Evolutionary conservation across 1,140 invertebrate species (phyloP).

Genomic region (Trissolcus basalis): DNA sequence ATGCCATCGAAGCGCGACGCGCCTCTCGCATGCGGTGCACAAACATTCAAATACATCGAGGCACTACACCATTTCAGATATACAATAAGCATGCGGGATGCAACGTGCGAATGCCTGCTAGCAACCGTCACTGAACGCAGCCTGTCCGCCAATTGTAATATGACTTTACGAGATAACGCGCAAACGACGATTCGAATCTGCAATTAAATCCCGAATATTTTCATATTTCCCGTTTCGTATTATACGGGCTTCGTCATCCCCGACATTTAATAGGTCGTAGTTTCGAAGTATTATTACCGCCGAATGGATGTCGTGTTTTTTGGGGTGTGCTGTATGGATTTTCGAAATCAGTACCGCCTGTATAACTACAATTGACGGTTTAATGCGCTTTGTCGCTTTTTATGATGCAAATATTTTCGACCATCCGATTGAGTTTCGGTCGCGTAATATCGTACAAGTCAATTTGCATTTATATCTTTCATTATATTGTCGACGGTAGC

Average conservation of each 20-base stretch:
- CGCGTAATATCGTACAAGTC: too few species aligned
- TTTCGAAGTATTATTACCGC: background rate
- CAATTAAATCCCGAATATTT: slow-evolving; percentile 57
- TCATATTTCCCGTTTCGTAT: slow-evolving; percentile 24
- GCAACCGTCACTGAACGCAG: slow-evolving; percentile 48
- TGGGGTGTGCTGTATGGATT: too few species aligned
- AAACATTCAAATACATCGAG: too few species aligned
- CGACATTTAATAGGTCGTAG: slow-evolving; percentile 30
- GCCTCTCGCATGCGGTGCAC: slow-evolving; percentile 3
- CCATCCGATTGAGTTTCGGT: too few species aligned
- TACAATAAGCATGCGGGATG: slow-evolving; percentile 58
- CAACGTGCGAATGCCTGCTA: slow-evolving; percentile 53
- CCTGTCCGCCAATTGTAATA: slow-evolving; percentile 57
- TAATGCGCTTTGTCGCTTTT: too few species aligned
- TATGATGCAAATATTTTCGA: too few species aligned
- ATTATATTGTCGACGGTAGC: too few species aligned
- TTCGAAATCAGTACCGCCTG: too few species aligned
- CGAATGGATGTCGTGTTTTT: too few species aligned
- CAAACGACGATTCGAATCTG: slow-evolving; percentile 3
- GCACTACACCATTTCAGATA: slow-evolving; percentile 26
- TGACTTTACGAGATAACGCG: slow-evolving; percentile 53
- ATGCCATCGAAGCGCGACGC: slow-evolving; percentile 50
- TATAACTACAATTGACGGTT: too few species aligned
- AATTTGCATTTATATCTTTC: too few species aligned
- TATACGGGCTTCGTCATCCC: slow-evolving; percentile 25